Evolutionary conservation across 2,888 invertebrate species (phyloP).

Genomic region (Tenthredo distinguenda): DNA sequence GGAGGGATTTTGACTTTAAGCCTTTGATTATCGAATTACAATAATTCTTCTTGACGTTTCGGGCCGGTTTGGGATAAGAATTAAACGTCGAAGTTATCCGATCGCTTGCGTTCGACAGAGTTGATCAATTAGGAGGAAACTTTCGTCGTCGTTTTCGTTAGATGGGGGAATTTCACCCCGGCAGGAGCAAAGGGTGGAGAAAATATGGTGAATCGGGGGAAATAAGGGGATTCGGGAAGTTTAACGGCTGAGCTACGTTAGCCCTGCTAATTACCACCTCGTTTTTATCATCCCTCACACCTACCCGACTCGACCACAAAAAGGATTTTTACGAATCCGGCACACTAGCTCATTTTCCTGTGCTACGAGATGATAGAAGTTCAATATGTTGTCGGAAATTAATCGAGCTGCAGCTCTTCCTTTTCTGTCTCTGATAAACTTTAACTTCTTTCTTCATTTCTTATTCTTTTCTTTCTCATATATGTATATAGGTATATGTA

Average conservation of each 20-base stretch:
- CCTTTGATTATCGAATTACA: slow-evolving; percentile 23
- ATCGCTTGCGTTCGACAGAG: slow-evolving; percentile 45
- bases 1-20: slow-evolving; percentile 3
- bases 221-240: slow-evolving; percentile 2
- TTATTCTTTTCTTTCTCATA: background rate
- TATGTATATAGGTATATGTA: background rate
- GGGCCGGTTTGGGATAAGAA: slow-evolving; percentile 12
- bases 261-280: slow-evolving; percentile 46
- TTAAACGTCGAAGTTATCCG: slow-evolving; percentile 44
- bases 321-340: slow-evolving; percentile 15
- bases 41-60: slow-evolving; percentile 33
- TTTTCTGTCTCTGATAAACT: background rate
- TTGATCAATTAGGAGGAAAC: slow-evolving; percentile 34
- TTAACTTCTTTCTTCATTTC: background rate
- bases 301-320: background rate
- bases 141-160: background rate
- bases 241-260: slow-evolving; percentile 38
- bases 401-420: background rate
- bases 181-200: background rate
- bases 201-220: slow-evolving; percentile 25
- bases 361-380: background rate
- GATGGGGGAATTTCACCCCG: background rate
- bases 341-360: background rate
- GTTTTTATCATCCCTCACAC: slow-evolving; percentile 40
- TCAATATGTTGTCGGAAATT: background rate